Conservation (phyloP, 2,888 invertebrate genomes). For the Pammene fasciana region DNA sequence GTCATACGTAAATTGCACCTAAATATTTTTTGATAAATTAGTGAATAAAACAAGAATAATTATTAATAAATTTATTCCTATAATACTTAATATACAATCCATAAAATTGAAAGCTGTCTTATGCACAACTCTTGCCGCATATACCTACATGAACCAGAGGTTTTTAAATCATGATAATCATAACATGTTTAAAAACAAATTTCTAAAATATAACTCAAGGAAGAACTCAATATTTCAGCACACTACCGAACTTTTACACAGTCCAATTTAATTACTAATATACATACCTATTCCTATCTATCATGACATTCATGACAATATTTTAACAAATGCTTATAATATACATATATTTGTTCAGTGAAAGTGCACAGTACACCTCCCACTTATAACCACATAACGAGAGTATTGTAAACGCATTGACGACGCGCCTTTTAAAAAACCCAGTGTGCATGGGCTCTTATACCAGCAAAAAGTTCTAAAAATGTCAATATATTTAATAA, state of each 20-base stretch:
- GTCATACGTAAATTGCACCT: too few relatives aligned
- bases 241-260: background rate
- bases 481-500: conserved; percentile 15
- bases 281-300: background rate
- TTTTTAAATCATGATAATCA: background rate
- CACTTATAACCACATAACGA: background rate
- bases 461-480: conserved; percentile 14
- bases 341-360: conserved; percentile 4
- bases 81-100: conserved; percentile 19
- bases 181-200: background rate
- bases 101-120: conserved; percentile 8
- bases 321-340: conserved; percentile 1
- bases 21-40: background rate
- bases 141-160: background rate
- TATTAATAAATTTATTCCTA: conserved; percentile 23
- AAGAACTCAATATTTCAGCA: background rate
- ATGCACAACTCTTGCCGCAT: background rate
- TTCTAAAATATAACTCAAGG: conserved; percentile 1
- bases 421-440: too few relatives aligned
- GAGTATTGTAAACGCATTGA: background rate
- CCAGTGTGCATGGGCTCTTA: too few relatives aligned
- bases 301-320: background rate
- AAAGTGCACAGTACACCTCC: background rate
- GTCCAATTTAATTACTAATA: conserved; percentile 11
- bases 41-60: conserved; percentile 11